Evolutionary conservation across 2,888 invertebrate genomes (phyloP), one percentile per base, ranked within the genome.

Genomic region (Rotaria macrura): DNA sequence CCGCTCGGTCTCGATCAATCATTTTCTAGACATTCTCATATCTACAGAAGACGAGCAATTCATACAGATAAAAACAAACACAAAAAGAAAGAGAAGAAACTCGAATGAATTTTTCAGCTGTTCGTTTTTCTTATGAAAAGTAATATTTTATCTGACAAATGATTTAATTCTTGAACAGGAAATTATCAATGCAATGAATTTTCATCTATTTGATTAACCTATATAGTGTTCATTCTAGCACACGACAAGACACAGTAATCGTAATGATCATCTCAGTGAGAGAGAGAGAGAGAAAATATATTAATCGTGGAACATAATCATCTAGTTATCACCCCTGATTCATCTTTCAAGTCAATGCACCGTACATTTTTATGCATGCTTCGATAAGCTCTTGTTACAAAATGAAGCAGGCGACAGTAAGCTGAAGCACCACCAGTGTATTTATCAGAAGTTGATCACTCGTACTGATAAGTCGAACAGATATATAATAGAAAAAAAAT

Each of bases 1-100:
- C 65, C 65, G 65, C 65, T 65, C 65, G 65, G 65, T 65, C 65
- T 65, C 65, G 38, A 65, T 65, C 65, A 65, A 65, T 65, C 65
- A 65, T 65, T 65, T 29, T 65, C 14, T 65, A 34, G 65, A 65
- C 65, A 34, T 38, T 65, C 20, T 34, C 25, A 14, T 65, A 65
- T 65, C 65, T 65, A 34, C 4, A 34, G 65, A 34, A 65, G 34
- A 65, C 65, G 65, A 65, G 38, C 29, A 38, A 65, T 65, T 34
- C 65, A 65, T 34, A 65, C 38, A 34, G 65, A 65, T 65, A 65
- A 34, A 65, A 65, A 65, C 57, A 57, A 57, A 57, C 57, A 57
- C n/a, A 57, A 29, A 12, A 1, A n/a, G 2, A 52, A 52, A 2
- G 5, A 52, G 14, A 47, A 9, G 14, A 4, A 47, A 47, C 47